Evolutionary conservation across 1,140 invertebrate genomes (phyloP).

Genomic region (Yoshiicerus persimilis): DNA sequence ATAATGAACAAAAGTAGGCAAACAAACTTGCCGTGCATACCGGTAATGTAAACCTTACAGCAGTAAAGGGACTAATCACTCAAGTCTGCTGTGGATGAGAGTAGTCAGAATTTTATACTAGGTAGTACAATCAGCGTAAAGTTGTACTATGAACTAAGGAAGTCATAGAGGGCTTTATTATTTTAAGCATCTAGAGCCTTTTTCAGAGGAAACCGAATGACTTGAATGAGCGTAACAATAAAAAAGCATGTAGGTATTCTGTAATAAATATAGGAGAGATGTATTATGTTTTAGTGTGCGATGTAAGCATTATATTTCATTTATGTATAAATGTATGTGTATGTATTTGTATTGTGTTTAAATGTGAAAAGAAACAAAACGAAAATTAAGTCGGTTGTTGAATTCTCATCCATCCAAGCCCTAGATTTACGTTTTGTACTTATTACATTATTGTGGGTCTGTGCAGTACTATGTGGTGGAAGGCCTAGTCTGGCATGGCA

Average conservation of each 20-base stretch:
- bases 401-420: not conserved
- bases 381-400: constrained; percentile 2
- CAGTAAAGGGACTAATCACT: not conserved
- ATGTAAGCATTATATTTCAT: not conserved
- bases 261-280: not conserved
- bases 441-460: not conserved
- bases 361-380: not conserved
- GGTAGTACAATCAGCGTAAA: not conserved
- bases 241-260: constrained; percentile 21
- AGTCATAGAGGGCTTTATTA: not conserved
- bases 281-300: not conserved
- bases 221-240: not conserved
- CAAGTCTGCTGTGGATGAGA: not conserved
- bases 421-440: not conserved
- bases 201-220: constrained; percentile 13
- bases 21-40: no score
- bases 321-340: not conserved
- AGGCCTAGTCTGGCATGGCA: not conserved
- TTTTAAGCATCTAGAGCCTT: not conserved
- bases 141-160: not conserved
- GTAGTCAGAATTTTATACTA: not conserved
- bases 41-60: no score
- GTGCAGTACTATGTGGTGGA: not conserved
- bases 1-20: no score
- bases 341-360: not conserved